A percentile compares a stretch with the other conserved stretches of the same genome.
Evolutionary conservation across 2,797 vertebrate species (phyloP).

Genomic region (Hypotaenidia philippensis): DNA sequence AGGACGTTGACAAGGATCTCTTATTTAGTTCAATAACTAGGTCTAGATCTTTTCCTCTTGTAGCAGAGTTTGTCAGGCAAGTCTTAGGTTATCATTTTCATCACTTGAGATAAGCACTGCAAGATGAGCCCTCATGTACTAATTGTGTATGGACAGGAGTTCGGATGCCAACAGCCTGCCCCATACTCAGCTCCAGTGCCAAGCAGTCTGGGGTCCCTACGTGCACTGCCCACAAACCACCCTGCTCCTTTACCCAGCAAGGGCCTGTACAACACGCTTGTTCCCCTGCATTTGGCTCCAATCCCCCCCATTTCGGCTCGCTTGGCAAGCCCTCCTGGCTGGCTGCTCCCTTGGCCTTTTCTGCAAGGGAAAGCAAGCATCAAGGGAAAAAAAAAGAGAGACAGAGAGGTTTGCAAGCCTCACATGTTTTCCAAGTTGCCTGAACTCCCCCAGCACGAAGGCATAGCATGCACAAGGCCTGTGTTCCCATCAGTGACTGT

Average conservation of each 20-base stretch:
- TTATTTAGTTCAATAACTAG: neutral
- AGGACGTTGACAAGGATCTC: neutral
- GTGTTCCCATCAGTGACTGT: neutral
- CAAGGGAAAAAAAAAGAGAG: neutral
- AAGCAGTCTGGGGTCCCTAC: neutral
- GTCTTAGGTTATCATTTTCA: neutral
- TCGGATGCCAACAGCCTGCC: accelerated
- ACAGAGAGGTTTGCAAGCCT: neutral
- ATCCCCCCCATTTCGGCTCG: neutral
- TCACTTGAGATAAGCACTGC: neutral
- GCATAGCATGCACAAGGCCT: neutral
- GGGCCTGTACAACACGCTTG: neutral
- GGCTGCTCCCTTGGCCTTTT: neutral
- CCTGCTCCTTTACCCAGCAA: neutral
- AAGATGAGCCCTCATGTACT: neutral
- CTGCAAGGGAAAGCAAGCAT: neutral
- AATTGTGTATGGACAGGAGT: neutral
- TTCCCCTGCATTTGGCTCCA: neutral
- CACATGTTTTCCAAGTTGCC: neutral
- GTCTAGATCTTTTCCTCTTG: neutral
- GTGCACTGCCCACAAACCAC: neutral
- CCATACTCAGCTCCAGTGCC: neutral
- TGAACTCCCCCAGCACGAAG: neutral
- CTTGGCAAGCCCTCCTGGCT: neutral
- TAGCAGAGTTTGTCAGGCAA: neutral